Percentiles rank a stretch among this genome's conserved stretches.
Conservation (phyloP, 2,113 vertebrate species). For the Empidonax traillii region DNA sequence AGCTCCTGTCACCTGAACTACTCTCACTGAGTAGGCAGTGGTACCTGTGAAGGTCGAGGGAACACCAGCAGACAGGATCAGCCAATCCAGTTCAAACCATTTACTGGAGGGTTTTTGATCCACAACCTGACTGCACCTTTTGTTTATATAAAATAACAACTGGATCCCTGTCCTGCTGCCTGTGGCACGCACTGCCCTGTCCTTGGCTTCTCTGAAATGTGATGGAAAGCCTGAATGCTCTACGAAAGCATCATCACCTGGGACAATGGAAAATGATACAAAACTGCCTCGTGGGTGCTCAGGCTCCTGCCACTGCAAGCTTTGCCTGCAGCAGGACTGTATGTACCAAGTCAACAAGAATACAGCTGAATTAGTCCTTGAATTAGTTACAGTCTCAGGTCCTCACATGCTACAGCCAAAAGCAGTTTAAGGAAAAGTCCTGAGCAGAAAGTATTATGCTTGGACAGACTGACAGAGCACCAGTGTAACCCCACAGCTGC, state of each 20-base stretch:
- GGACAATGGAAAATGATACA: neutral
- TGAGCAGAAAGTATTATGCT: neutral
- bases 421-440: neutral
- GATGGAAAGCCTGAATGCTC: neutral
- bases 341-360: neutral
- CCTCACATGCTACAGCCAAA: neutral
- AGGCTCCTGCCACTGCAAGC: neutral
- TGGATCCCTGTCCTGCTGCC: neutral
- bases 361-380: neutral
- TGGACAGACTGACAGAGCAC: neutral
- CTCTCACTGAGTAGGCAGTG: neutral
- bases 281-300: neutral
- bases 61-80: neutral
- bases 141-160: neutral
- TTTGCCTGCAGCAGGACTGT: neutral
- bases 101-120: neutral
- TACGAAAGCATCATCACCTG: neutral
- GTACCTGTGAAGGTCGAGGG: neutral
- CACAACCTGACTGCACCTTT: neutral
- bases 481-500: neutral
- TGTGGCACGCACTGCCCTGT: neutral
- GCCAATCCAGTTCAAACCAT: neutral
- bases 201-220: neutral
- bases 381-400: neutral
- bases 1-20: neutral